Percentiles rank a stretch among this genome's conserved stretches.
Conservation (phyloP, 2,113 vertebrate species). For the Diadophis punctatus region DNA sequence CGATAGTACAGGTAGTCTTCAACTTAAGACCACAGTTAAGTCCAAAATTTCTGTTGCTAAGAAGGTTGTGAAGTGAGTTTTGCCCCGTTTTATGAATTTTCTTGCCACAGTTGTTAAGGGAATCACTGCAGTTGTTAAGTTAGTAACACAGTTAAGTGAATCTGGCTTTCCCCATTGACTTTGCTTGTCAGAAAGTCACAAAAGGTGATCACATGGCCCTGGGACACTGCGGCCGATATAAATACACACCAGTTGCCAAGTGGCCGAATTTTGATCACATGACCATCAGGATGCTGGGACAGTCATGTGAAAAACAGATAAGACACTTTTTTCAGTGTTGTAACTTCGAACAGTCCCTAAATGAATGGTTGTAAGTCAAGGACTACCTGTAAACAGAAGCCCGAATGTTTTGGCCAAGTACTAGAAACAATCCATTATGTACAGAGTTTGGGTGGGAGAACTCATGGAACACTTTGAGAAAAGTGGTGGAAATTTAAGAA, state of each 20-base stretch:
- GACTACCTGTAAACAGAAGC: background rate
- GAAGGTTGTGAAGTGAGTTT: background rate
- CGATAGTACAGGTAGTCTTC: background rate
- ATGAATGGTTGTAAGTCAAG: background rate
- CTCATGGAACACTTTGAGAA: background rate
- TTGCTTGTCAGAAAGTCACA: background rate
- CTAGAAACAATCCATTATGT: background rate
- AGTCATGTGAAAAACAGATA: background rate
- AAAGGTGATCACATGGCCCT: background rate
- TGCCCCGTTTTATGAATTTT: background rate
- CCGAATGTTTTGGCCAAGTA: background rate
- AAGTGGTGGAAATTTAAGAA: background rate
- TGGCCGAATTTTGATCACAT: background rate
- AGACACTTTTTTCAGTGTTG: background rate
- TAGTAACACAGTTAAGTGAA: background rate
- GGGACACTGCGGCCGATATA: background rate
- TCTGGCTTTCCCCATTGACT: background rate
- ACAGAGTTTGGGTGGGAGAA: background rate
- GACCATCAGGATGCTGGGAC: background rate
- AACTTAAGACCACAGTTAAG: background rate
- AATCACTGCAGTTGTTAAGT: background rate
- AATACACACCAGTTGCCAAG: background rate
- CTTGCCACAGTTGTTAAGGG: background rate
- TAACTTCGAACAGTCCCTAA: background rate
- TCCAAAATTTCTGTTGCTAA: background rate